Conservation (phyloP, 53 echinoderm and acorn worm species). For the Echinarachnius parma region DNA sequence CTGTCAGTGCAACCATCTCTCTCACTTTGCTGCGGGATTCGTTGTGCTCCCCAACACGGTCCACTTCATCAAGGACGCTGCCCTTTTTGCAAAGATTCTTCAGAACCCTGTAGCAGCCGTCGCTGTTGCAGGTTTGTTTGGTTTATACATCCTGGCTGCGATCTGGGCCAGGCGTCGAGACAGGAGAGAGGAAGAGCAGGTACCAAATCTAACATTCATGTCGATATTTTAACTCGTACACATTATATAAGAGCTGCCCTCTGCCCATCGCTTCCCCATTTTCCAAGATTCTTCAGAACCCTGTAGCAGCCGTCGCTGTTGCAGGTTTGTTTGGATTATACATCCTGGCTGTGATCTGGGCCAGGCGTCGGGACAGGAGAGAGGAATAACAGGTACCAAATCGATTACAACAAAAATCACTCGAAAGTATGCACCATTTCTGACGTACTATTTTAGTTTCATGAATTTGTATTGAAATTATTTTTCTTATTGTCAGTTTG, state of each 20-base stretch:
- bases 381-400: conserved; percentile 70
- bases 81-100: conserved; percentile 57
- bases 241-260: too few species aligned
- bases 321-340: conserved; percentile 48
- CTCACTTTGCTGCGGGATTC: conserved; percentile 68
- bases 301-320: conserved; percentile 59
- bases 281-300: conserved; percentile 65
- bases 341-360: conserved; percentile 62
- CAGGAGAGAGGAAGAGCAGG: conserved; percentile 57
- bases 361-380: conserved; percentile 57
- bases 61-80: conserved; percentile 58
- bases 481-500: too few species aligned
- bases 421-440: too few species aligned
- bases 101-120: conserved; percentile 74
- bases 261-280: conserved; percentile 63
- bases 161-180: conserved; percentile 77
- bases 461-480: too few species aligned
- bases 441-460: too few species aligned
- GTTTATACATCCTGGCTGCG: conserved; percentile 51
- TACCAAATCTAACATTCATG: too few species aligned
- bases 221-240: too few species aligned
- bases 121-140: conserved; percentile 46
- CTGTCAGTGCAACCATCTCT: conserved; percentile 83
- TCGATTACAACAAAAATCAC: too few species aligned
- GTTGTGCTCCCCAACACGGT: conserved; percentile 81